Evolutionary conservation across 2,888 invertebrate genomes (phyloP), one percentile per base, ranked within the genome.

Genomic region (Acrobasis suavella): DNA sequence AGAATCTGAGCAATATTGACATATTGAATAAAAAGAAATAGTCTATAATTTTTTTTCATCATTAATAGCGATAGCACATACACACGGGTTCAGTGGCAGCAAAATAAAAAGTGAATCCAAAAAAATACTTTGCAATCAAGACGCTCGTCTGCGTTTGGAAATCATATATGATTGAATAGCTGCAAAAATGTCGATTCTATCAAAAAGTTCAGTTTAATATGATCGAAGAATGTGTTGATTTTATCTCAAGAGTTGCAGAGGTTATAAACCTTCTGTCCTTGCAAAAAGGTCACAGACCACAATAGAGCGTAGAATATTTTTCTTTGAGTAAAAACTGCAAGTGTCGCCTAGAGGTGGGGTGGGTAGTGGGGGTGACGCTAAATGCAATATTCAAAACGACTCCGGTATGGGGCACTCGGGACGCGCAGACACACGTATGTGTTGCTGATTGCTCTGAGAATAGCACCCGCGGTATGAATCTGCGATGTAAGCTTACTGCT

Each of bases 311-410:
- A 56, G 63, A 60, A 68, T 71, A 75, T 78, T 74, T 69, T 67
- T 61, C 72, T 68, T 72, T 69, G 72, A 74, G 72, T 72, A 62
- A 62, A 62, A 62, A 62, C 55, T 62, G 50, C 62, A 62, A 62
- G 55, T 55, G 38, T 46, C 52, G 61, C 54, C 54, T 54, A n/a
- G 62, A 22, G 62, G 49, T 49, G 15, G 17, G 49, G 62, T 64
- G 64, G 32, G 32, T 32, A 32, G 32, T 59, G 61, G 50, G 64
- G 81, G 81, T 76, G 71, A 74, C 73, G 73, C 74, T 84, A 83
- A 86, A 89, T 91, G 87, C 83, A 89, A 89, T 89, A 90, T 90
- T 89, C 89, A 91, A 80, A 86, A 81, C 82, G 81, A 78, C 77
- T 79, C 77, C 69, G 79, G 75, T 73, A 87, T 83, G 83, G 82